These are phyloP conservation scores for Drosophila elegans DNA, from an alignment of 1,140 invertebrate species.

Conservation along the genomic window DNA sequence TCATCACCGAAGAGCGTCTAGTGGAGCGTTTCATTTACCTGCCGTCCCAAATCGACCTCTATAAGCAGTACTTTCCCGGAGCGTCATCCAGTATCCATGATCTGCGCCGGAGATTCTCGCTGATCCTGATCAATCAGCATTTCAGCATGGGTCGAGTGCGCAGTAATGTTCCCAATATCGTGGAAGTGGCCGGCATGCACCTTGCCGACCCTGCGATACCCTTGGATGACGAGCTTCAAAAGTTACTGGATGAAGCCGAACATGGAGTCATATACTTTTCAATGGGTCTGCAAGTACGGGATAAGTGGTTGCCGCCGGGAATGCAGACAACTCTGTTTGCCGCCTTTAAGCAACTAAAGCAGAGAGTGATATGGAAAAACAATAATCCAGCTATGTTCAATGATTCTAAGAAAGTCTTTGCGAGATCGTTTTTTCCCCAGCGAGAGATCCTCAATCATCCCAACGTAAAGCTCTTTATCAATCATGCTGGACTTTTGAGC, in stretches of 20 bases:
- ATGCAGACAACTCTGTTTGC: constrained; percentile 64
- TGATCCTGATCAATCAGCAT: constrained; percentile 76
- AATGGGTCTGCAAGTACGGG: constrained; percentile 87
- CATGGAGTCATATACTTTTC: constrained; percentile 87
- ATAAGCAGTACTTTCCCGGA: constrained; percentile 65
- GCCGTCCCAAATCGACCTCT: constrained; percentile 68
- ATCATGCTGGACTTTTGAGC: constrained; percentile 86
- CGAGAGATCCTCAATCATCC: constrained; percentile 85
- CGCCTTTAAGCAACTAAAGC: constrained; percentile 49
- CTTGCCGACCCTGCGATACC: constrained; percentile 71
- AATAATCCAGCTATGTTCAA: constrained; percentile 71
- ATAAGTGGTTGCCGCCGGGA: constrained; percentile 85
- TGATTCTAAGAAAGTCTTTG: constrained; percentile 87
- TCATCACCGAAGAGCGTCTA: constrained; percentile 55
- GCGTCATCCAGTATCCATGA: constrained; percentile 35
- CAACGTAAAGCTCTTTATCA: constrained; percentile 86
- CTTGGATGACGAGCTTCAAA: constrained; percentile 77
- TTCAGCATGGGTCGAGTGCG: constrained; percentile 67
- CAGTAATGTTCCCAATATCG: constrained; percentile 73
- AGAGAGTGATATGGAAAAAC: constrained; percentile 86
- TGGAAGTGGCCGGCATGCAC: constrained; percentile 87
- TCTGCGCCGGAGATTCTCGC: constrained; percentile 52
- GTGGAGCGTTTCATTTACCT: constrained; percentile 47
- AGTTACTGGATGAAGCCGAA: constrained; percentile 86
- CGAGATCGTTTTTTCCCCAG: constrained; percentile 86